Conservation (phyloP, 2,888 invertebrate genomes). For the Andrena hattorfiana region DNA sequence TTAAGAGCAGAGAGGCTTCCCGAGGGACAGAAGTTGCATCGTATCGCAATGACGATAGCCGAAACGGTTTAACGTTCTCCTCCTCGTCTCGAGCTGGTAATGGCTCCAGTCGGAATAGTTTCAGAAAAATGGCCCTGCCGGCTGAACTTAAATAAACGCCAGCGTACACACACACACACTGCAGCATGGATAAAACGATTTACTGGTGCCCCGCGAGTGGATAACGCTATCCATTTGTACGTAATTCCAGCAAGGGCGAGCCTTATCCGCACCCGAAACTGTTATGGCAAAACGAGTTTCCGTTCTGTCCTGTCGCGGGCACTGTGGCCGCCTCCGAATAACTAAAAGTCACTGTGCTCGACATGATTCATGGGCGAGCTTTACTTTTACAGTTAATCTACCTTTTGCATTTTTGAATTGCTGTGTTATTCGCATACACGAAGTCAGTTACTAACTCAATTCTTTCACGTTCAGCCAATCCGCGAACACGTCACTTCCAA, state of each 20-base stretch:
- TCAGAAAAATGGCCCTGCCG: slow-evolving; percentile 79
- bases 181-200: slow-evolving; percentile 79
- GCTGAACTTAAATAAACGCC: slow-evolving; percentile 80
- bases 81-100: slow-evolving; percentile 72
- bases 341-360: not conserved
- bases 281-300: slow-evolving; percentile 69
- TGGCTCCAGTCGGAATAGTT: slow-evolving; percentile 81
- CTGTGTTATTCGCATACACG: not conserved
- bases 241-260: slow-evolving; percentile 70
- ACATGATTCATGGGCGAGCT: not conserved
- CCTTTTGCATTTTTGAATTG: not conserved
- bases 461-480: too few species aligned
- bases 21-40: slow-evolving; percentile 75
- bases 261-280: slow-evolving; percentile 70
- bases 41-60: slow-evolving; percentile 71
- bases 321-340: not conserved
- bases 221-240: slow-evolving; percentile 79
- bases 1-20: slow-evolving; percentile 41
- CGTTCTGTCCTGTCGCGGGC: slow-evolving; percentile 1
- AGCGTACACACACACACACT: slow-evolving; percentile 3
- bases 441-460: too few species aligned
- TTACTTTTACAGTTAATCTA: not conserved
- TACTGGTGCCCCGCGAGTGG: slow-evolving; percentile 76
- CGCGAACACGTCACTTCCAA: too few species aligned
- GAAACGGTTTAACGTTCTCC: slow-evolving; percentile 76